Evolutionary conservation across 2,797 vertebrate genomes (phyloP).

Genomic region (Furcifer pardalis): DNA sequence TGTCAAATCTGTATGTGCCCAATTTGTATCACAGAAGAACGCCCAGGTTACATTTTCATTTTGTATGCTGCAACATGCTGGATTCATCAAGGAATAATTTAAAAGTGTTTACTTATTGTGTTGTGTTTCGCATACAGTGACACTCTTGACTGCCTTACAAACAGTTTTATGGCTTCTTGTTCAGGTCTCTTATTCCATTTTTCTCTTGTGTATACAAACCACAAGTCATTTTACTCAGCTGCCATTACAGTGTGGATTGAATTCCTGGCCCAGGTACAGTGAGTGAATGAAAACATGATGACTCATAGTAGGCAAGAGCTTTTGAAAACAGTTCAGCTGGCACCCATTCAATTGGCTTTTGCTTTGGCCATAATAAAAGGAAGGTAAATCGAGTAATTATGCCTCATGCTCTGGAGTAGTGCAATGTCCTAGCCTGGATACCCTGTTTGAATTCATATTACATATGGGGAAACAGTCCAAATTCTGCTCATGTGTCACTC

Average conservation of each 20-base stretch:
- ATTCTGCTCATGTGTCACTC: conserved; percentile 26
- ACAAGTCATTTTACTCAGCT: conserved; percentile 50
- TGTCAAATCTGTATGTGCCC: background rate
- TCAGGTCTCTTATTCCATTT: conserved; percentile 55
- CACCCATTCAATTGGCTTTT: conserved; percentile 59
- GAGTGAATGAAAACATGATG: conserved; percentile 54
- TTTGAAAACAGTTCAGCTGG: conserved; percentile 63
- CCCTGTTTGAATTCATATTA: conserved; percentile 42
- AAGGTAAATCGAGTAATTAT: conserved; percentile 56
- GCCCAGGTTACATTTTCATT: conserved; percentile 8
- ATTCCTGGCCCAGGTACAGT: conserved; percentile 18
- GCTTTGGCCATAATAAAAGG: conserved; percentile 58
- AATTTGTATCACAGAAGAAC: background rate
- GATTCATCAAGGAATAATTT: conserved; percentile 56
- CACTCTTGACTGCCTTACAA: conserved; percentile 53
- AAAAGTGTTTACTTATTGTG: conserved; percentile 44
- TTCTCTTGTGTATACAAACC: conserved; percentile 35
- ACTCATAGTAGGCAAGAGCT: conserved; percentile 46
- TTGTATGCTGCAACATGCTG: conserved; percentile 22
- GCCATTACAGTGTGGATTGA: conserved; percentile 27
- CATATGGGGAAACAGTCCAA: too few species aligned
- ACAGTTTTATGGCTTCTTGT: conserved; percentile 57
- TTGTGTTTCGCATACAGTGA: conserved; percentile 46
- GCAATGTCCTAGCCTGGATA: conserved; percentile 58
- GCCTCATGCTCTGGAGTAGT: conserved; percentile 43